These are phyloP conservation scores for Drosophila setifemur DNA, from an alignment of 1,140 invertebrate species.

Conservation along the genomic window DNA sequence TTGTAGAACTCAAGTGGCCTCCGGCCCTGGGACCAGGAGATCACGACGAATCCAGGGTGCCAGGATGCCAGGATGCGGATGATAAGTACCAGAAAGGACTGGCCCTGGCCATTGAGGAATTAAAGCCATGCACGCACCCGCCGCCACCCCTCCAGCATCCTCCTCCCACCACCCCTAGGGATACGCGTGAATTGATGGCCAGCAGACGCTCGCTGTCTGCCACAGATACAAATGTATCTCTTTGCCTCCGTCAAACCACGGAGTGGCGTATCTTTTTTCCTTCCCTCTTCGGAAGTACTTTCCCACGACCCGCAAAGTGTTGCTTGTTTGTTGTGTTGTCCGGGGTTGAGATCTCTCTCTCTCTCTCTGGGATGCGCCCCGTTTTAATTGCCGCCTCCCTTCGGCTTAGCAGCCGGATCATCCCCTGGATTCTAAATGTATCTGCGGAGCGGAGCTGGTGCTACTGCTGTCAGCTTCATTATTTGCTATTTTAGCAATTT, in stretches of 20 bases:
- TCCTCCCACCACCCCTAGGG: slow-evolving; percentile 2
- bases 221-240: slow-evolving; percentile 75
- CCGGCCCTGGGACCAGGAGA: too few relatives aligned
- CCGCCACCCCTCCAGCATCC: not conserved
- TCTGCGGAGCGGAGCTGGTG: slow-evolving; percentile 1
- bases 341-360: not conserved
- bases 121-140: slow-evolving; percentile 67
- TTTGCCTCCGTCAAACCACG: slow-evolving; percentile 63
- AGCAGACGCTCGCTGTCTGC: slow-evolving; percentile 73
- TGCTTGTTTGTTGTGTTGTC: slow-evolving; percentile 47
- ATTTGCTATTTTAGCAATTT: slow-evolving; percentile 81
- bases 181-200: slow-evolving; percentile 70
- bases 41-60: not conserved
- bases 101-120: slow-evolving; percentile 66
- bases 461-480: slow-evolving; percentile 71
- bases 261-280: slow-evolving; percentile 47
- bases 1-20: slow-evolving; percentile 69
- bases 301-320: slow-evolving; percentile 68
- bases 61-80: slow-evolving; percentile 23
- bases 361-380: slow-evolving; percentile 29
- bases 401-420: slow-evolving; percentile 70
- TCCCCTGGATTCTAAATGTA: slow-evolving; percentile 38
- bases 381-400: slow-evolving; percentile 74
- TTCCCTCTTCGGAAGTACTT: slow-evolving; percentile 24
- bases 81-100: slow-evolving; percentile 61